These are phyloP conservation scores for Coecobrya sp. DNA, from an alignment of 2,888 invertebrate genomes.

Conservation along the genomic window DNA sequence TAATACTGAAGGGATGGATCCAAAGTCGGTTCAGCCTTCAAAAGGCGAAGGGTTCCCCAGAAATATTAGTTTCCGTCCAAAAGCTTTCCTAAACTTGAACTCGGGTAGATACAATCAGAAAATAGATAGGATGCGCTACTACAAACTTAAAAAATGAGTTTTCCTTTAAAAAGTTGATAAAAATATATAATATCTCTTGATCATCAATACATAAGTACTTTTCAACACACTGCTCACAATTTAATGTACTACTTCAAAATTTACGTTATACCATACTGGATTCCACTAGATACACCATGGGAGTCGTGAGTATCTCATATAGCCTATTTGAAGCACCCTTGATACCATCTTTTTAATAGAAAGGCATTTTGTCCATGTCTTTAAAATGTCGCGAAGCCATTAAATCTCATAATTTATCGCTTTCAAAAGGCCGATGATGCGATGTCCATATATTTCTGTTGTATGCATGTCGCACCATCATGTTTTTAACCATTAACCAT, in stretches of 20 bases:
- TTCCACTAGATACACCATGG: background rate
- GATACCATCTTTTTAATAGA: conserved; percentile 41
- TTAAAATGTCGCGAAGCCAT: conserved; percentile 60
- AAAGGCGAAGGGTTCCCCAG: too few species aligned
- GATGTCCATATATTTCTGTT: background rate
- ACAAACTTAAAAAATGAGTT: background rate
- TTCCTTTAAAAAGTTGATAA: background rate
- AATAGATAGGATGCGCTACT: too few species aligned
- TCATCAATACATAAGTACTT: too few species aligned
- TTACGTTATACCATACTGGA: background rate
- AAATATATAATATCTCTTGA: background rate
- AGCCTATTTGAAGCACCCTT: background rate
- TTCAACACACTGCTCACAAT: too few species aligned
- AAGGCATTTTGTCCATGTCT: conserved; percentile 52
- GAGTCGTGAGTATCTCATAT: too few species aligned
- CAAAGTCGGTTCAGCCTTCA: background rate
- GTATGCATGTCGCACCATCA: too few species aligned
- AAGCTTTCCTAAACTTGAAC: too few species aligned
- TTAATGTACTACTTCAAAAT: too few species aligned
- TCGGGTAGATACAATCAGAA: too few species aligned
- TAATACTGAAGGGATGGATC: background rate
- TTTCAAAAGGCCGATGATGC: background rate
- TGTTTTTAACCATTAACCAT: background rate
- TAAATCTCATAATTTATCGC: conserved; percentile 56
- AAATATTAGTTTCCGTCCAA: too few species aligned